These are phyloP conservation scores for Lepidurus arcticus DNA, from an alignment of 1,140 invertebrate species.

Conservation along the genomic window DNA sequence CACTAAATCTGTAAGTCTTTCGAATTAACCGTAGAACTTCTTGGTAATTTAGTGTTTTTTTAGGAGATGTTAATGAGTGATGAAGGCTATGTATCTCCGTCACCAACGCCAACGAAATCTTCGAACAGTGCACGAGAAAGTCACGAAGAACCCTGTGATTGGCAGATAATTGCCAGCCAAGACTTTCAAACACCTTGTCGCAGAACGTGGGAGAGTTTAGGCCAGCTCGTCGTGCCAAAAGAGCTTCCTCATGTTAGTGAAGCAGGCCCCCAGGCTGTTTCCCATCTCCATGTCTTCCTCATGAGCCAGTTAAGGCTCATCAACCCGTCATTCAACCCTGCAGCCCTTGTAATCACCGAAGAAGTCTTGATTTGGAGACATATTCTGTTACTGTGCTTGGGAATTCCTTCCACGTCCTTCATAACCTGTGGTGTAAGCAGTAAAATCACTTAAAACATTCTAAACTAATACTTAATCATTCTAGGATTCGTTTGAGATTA, in stretches of 20 bases:
- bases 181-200: background rate
- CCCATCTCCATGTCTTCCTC: background rate
- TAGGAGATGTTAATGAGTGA: background rate
- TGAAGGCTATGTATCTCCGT: background rate
- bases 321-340: background rate
- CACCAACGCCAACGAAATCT: slow-evolving; percentile 3
- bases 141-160: background rate
- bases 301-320: background rate
- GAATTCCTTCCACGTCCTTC: background rate
- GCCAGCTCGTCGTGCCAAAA: background rate
- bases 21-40: background rate
- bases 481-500: background rate
- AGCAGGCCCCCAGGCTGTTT: background rate
- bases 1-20: background rate
- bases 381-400: background rate
- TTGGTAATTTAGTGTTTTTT: background rate
- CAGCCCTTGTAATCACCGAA: background rate
- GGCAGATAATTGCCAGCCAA: background rate
- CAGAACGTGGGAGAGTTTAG: background rate
- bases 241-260: background rate
- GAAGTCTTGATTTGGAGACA: background rate
- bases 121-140: background rate
- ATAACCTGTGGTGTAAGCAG: background rate
- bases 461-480: background rate
- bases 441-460: background rate